Conservation (phyloP, 2,797 vertebrate species). For the Brachymystax lenok region DNA sequence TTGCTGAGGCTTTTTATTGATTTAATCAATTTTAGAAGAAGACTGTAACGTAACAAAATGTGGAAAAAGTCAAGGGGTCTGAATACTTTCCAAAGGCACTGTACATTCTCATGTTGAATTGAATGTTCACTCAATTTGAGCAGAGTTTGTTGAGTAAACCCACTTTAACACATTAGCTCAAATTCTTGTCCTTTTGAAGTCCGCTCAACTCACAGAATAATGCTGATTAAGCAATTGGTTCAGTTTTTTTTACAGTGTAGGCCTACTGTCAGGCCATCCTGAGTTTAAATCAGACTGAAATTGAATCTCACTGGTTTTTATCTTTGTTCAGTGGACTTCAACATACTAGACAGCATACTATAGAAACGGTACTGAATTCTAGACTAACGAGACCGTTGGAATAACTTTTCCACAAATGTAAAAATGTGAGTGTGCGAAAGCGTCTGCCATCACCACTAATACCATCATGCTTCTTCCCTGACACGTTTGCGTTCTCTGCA, state of each 20-base stretch:
- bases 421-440: constrained; percentile 45
- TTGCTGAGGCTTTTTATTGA: too few relatives aligned
- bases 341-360: constrained; percentile 63
- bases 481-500: constrained; percentile 13
- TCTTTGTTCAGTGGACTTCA: constrained; percentile 66
- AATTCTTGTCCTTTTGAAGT: too few relatives aligned
- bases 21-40: too few relatives aligned
- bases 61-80: too few relatives aligned
- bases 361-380: constrained; percentile 64
- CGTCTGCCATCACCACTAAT: constrained; percentile 55
- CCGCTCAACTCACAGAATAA: too few relatives aligned
- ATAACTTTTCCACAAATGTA: constrained; percentile 52
- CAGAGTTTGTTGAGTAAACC: too few relatives aligned
- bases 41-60: too few relatives aligned
- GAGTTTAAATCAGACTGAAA: constrained; percentile 59
- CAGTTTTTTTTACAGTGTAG: background rate
- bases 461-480: constrained; percentile 43
- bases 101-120: too few relatives aligned
- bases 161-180: too few relatives aligned
- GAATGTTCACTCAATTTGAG: too few relatives aligned
- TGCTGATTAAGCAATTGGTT: too few relatives aligned
- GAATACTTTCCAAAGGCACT: too few relatives aligned
- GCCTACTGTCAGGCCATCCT: constrained; percentile 15
- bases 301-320: constrained; percentile 38
- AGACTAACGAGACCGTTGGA: constrained; percentile 63